Conservation (phyloP, 2,888 invertebrate genomes). For the Lutraria lutraria region DNA sequence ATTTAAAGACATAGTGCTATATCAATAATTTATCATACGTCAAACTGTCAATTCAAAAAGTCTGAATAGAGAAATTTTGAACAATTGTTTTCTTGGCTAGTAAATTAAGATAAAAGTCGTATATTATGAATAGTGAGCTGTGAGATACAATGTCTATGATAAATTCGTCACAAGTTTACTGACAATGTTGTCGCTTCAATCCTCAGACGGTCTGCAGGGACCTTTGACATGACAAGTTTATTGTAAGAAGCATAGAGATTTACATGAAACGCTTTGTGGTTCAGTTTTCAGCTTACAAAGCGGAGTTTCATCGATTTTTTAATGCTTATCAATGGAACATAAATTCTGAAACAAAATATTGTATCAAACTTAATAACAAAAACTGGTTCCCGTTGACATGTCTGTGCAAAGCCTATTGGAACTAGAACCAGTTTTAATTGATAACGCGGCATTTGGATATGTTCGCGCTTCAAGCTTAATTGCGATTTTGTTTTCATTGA, state of each 20-base stretch:
- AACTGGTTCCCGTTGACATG: too few species aligned
- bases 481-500: too few species aligned
- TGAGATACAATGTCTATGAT: not conserved
- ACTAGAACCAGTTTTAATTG: too few species aligned
- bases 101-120: not conserved
- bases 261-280: not conserved
- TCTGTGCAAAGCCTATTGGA: too few species aligned
- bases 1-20: too few species aligned
- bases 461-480: not conserved
- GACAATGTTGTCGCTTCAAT: not conserved
- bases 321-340: not conserved
- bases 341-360: not conserved
- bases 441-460: not conserved
- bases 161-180: not conserved
- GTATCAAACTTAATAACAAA: too few species aligned
- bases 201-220: not conserved
- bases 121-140: not conserved
- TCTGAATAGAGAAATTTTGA: not conserved
- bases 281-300: not conserved
- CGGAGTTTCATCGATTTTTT: constrained; percentile 7
- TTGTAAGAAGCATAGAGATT: not conserved
- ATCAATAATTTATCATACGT: too few species aligned
- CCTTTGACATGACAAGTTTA: constrained; percentile 12
- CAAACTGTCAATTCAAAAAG: not conserved
- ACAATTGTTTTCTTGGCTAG: not conserved